A percentile compares a stretch with the other conserved stretches of the same genome.
phyloP scores from a whole-genome alignment of 2,797 vertebrate species.

The Kryptopterus vitreolus region DNA sequence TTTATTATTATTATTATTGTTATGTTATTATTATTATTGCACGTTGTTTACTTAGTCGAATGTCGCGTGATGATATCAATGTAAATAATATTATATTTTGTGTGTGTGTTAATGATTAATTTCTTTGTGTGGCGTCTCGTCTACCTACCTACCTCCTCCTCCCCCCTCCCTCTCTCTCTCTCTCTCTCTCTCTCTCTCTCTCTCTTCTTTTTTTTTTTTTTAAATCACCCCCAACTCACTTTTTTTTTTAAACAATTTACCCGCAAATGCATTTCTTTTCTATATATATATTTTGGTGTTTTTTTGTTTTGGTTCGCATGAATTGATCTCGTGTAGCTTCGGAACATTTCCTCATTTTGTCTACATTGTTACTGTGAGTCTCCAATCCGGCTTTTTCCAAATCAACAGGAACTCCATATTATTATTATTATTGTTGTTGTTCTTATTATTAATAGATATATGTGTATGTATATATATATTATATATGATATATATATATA shows the following conservation, averaged over 20 bases:
- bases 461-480: slow-evolving; percentile 46
- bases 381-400: not conserved
- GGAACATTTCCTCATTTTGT: slow-evolving; percentile 21
- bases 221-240: slow-evolving; percentile 47
- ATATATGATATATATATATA: slow-evolving; percentile 40
- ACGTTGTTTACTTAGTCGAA: not conserved
- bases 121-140: slow-evolving; percentile 81
- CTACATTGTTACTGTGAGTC: slow-evolving; percentile 5
- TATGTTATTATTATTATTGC: too few relatives aligned
- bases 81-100: slow-evolving; percentile 18
- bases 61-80: too few relatives aligned
- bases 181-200: too few relatives aligned
- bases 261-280: too few relatives aligned
- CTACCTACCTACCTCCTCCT: slow-evolving; percentile 58
- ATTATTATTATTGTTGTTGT: not conserved
- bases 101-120: slow-evolving; percentile 79
- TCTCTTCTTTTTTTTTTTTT: not conserved
- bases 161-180: not conserved
- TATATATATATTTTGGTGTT: slow-evolving; percentile 37
- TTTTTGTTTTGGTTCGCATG: not conserved
- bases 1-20: too few relatives aligned
- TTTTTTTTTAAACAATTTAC: too few relatives aligned
- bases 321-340: not conserved
- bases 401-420: slow-evolving; percentile 28
- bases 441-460: slow-evolving; percentile 53